Evolutionary conservation across 2,113 vertebrate species (phyloP).

Genomic region (Megaceryle maxima): DNA sequence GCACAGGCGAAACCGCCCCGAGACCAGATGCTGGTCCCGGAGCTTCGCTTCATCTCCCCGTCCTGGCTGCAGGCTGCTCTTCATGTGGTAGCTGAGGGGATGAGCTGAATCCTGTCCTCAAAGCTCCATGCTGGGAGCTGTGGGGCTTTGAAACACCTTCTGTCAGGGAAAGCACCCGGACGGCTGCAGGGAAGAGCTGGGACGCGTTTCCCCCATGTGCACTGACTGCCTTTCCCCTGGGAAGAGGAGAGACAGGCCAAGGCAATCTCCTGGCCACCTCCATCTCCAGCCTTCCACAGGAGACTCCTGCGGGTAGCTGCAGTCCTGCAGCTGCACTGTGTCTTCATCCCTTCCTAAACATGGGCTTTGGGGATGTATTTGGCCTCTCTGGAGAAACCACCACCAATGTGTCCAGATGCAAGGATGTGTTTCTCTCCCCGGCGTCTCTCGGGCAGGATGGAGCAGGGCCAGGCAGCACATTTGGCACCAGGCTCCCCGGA

Average conservation of each 20-base stretch:
- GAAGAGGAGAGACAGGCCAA: background rate
- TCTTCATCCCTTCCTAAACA: background rate
- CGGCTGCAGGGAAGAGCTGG: rapidly evolving
- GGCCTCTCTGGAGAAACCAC: background rate
- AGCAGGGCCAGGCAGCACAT: background rate
- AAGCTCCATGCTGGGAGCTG: background rate
- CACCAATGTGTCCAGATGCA: rapidly evolving
- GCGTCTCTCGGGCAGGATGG: background rate
- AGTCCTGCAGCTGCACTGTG: background rate
- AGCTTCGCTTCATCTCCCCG: background rate
- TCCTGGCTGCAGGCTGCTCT: background rate
- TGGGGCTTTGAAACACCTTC: rapidly evolving
- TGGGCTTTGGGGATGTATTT: background rate
- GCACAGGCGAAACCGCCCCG: rapidly evolving
- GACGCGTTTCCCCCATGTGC: rapidly evolving
- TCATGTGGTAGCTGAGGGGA: rapidly evolving
- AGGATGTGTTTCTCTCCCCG: background rate
- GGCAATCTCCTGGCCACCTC: rapidly evolving
- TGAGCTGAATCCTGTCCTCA: rapidly evolving
- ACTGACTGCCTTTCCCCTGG: background rate
- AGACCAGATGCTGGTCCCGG: background rate
- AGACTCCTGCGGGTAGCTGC: background rate
- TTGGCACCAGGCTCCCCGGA: background rate
- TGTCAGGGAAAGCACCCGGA: background rate
- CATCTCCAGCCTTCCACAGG: too few relatives aligned